These are phyloP conservation scores for Galaxias olidus DNA, from an alignment of 2,797 vertebrate species.

Conservation along the genomic window DNA sequence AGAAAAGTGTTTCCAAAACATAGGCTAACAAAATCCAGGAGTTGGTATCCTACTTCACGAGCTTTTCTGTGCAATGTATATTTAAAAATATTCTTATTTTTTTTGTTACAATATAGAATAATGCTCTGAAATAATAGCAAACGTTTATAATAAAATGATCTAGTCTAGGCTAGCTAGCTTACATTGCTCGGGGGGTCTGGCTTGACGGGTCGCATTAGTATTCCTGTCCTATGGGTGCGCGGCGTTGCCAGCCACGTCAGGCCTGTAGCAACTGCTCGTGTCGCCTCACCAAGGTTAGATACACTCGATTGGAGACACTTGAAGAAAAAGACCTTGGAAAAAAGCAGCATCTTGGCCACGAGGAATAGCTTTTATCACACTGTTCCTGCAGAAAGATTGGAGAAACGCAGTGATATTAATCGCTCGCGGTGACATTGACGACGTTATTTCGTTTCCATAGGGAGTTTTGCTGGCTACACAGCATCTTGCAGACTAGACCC, in stretches of 20 bases:
- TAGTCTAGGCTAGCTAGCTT: background rate
- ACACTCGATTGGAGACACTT: constrained; percentile 33
- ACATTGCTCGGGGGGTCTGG: constrained; percentile 50
- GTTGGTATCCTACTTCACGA: too few relatives aligned
- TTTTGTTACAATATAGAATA: too few relatives aligned
- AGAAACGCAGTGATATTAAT: background rate
- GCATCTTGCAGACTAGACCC: constrained; percentile 2
- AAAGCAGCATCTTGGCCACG: constrained; percentile 36
- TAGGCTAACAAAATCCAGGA: too few relatives aligned
- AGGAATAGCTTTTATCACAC: constrained; percentile 34
- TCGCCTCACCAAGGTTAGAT: constrained; percentile 77
- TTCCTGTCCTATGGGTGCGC: constrained; percentile 83
- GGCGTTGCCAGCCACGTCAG: constrained; percentile 79
- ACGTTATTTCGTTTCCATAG: constrained; percentile 28
- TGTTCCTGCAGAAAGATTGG: constrained; percentile 19
- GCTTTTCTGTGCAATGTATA: too few relatives aligned
- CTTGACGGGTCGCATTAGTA: constrained; percentile 76
- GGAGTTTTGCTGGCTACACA: constrained; percentile 16
- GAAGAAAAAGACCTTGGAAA: constrained; percentile 47
- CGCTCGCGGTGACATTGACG: constrained; percentile 29
- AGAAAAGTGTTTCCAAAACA: too few relatives aligned
- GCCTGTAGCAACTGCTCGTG: constrained; percentile 76
- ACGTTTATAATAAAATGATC: too few relatives aligned
- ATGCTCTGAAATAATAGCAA: too few relatives aligned
- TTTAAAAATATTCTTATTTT: too few relatives aligned